Base-by-base conservation (phyloP, 2,113 vertebrate species). In the Microtus pennsylvanicus region DNA sequence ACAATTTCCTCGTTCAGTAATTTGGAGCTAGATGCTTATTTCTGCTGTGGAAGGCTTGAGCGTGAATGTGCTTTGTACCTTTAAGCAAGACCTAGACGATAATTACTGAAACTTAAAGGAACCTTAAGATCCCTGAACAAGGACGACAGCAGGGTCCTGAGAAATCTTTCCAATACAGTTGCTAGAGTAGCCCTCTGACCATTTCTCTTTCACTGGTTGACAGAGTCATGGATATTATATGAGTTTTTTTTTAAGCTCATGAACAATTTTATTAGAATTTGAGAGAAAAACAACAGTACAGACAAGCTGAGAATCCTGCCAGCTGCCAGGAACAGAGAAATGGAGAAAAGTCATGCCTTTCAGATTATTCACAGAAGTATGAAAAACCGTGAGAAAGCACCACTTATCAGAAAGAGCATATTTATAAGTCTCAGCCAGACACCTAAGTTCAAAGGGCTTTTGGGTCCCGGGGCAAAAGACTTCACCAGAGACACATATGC, bases 81-180 rank as follows among this genome's bases (percentile, higher is more conserved):
- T 89, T 52, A 76, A 70, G 16, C 1, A 90, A 93, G 65, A 82
- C 30, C n/a, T 33, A 50, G 45, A 91, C 80, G 30, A 61, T 89
- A 50, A 81, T 90, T 3, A 3, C 14, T 47, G 87, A 89, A 6
- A 19, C 63, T 86, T 94, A 75, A 26, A 92, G 52, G 45, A 7
- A 77, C 76, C 75, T 93, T 97, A 93, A 93, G 97, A 94, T 75
- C 58, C 47, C 52, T 93, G 61, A 61, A 10, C 8, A 69, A 5
- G 87, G 75, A 72, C n/a, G 90, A n/a, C 88, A 93, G 33, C 55
- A 30, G 55, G 50, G 61, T 92, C 11, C 63, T 95, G 19, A 92
- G 97, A 97, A 89, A 88, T 82, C 78, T 82, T 76, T 47, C 30
- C 55, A 77, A 94, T 97, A 90, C n/a, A 97, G 58, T 10, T 92